phyloP scores from a whole-genome alignment of 2,888 invertebrate genomes.

The Caenorhabditis sp. region DNA sequence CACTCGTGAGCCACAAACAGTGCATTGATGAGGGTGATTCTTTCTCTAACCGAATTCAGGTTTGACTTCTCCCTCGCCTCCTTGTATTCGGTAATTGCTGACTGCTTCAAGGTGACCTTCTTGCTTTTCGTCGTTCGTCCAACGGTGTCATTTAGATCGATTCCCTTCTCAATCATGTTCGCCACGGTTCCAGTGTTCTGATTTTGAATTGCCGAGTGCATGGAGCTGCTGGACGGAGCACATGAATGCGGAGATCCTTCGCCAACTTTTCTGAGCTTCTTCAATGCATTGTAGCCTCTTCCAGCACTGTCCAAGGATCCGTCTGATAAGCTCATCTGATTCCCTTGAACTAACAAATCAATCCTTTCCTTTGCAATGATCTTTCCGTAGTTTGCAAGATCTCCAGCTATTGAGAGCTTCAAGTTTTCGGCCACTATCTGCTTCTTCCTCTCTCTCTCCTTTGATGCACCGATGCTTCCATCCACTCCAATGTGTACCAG shows the following conservation, averaged over 20 bases:
- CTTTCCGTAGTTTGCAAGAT: slow-evolving; percentile 67
- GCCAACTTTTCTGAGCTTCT: slow-evolving; percentile 60
- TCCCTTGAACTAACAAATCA: slow-evolving; percentile 56
- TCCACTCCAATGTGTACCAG: slow-evolving; percentile 69
- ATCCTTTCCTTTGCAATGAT: slow-evolving; percentile 60
- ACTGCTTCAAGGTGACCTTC: slow-evolving; percentile 57
- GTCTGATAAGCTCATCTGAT: slow-evolving; percentile 60
- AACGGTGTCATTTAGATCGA: slow-evolving; percentile 66
- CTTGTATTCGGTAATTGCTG: slow-evolving; percentile 61
- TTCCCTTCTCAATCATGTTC: slow-evolving; percentile 66
- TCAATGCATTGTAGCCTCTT: slow-evolving; percentile 65
- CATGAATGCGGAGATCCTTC: slow-evolving; percentile 37
- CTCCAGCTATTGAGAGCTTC: slow-evolving; percentile 51
- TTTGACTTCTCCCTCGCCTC: slow-evolving; percentile 61
- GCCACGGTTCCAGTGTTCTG: slow-evolving; percentile 65
- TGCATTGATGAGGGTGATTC: slow-evolving; percentile 66
- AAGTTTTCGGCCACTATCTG: slow-evolving; percentile 56
- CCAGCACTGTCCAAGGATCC: slow-evolving; percentile 67
- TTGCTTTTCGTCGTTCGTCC: slow-evolving; percentile 26
- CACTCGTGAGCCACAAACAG: slow-evolving; percentile 67
- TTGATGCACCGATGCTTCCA: slow-evolving; percentile 61
- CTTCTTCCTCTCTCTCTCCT: slow-evolving; percentile 51
- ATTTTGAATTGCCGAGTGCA: slow-evolving; percentile 59
- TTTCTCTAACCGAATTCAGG: slow-evolving; percentile 57
- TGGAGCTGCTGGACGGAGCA: slow-evolving; percentile 57